A percentile compares a stretch with the other conserved stretches of the same genome.
Evolutionary conservation across 2,888 invertebrate genomes (phyloP).

Genomic region (Trichogramma dendrolimi): DNA sequence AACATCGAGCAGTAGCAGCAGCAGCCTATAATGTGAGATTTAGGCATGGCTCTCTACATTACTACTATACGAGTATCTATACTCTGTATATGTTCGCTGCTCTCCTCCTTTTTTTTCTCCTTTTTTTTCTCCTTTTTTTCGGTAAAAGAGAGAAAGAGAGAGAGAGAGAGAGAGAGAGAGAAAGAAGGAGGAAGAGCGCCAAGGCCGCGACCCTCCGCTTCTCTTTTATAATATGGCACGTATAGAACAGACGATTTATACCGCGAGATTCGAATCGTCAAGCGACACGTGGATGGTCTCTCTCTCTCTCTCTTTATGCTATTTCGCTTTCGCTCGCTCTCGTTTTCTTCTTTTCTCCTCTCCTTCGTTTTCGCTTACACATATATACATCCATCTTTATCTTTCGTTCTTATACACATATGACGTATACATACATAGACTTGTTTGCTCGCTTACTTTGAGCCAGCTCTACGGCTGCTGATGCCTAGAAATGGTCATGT

Average conservation of each 20-base stretch:
- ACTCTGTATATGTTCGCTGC: background rate
- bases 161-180: conserved; percentile 1
- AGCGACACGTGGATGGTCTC: conserved; percentile 24
- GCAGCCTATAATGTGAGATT: background rate
- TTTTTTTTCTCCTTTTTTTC: conserved; percentile 3
- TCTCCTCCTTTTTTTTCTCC: background rate
- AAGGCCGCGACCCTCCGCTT: conserved; percentile 9
- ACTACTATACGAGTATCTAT: background rate
- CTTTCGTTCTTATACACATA: too few relatives aligned
- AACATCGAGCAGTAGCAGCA: conserved; percentile 36
- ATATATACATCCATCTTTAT: too few relatives aligned
- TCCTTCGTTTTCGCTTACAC: too few relatives aligned
- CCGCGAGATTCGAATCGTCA: conserved; percentile 25
- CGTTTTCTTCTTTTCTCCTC: background rate
- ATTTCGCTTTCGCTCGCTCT: background rate
- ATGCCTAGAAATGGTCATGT: too few relatives aligned
- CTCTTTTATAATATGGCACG: background rate
- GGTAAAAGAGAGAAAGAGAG: background rate
- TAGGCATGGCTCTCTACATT: conserved; percentile 12
- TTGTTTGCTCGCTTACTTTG: too few relatives aligned
- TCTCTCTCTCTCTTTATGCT: too few relatives aligned
- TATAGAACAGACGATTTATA: conserved; percentile 12
- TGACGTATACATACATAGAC: too few relatives aligned
- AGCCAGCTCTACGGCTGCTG: too few relatives aligned
- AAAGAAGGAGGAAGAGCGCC: conserved; percentile 11